Evolutionary conservation across 2,888 invertebrate genomes (phyloP), one percentile per base, ranked within the genome.

Genomic region (Cenopis cana): DNA sequence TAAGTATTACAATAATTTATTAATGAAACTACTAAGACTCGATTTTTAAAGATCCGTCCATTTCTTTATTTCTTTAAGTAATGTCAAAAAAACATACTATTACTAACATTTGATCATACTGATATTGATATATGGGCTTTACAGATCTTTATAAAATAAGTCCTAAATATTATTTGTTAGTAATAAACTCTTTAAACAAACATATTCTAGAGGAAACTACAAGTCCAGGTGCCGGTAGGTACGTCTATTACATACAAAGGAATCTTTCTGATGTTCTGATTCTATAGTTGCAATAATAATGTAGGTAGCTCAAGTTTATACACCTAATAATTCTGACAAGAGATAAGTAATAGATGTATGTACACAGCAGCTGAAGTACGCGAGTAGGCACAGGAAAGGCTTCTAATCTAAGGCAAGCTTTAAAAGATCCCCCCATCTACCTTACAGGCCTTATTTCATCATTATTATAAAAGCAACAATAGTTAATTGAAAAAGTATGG

Each of bases 161-260:
- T 8, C 20, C 52, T 36, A 24, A 24, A 24, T 24, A 4, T 24
- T 24, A 14, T 1, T 10, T 52, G 52, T 62, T 62, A 62, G 62
- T 62, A 52, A 62, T 52, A 52, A 36, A 49, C 50, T 33, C 36
- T 49, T 29, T 49, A 41, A 62, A 46, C 49, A 62, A 52, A 14
- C 62, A 18, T 10, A 20, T 12, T 4, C 20, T 14, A 52, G 10
- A 52, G 20, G 36, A 29, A 29, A 62, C 49, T 62, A 38, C 14
- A 52, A 52, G 5, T 46, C 36, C 14, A 56, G 62, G 52, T 36
- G 33, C 4, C 52, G 5, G 52, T 5, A 52, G 5, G 52, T 5
- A 52, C 11, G 18, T 18, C 61, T 24, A 24, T 24, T 24, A 24
- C 24, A n/a, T n/a, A n/a, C n/a, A n/a, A n/a, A n/a, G n/a, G n/a